Evolutionary conservation across 1,140 invertebrate species (phyloP).

Genomic region (Eriosoma lanigerum): DNA sequence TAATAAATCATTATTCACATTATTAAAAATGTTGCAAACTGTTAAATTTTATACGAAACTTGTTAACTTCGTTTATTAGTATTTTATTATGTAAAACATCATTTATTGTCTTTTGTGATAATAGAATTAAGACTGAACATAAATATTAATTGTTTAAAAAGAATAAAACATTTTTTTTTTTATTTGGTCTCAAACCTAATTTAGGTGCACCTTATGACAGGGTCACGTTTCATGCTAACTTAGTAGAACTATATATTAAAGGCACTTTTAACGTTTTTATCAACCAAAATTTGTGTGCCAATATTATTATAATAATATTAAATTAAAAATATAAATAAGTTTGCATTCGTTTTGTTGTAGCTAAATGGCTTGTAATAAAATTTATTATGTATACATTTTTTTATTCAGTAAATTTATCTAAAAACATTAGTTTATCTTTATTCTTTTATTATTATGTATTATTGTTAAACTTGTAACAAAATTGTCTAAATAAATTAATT

Average conservation of each 20-base stretch:
- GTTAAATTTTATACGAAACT: slow-evolving; percentile 46
- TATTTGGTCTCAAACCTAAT: slow-evolving; percentile 49
- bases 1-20: no score
- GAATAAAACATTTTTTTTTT: slow-evolving; percentile 30
- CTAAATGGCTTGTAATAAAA: slow-evolving; percentile 7
- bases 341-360: slow-evolving; percentile 39
- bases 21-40: slow-evolving; percentile 42
- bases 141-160: slow-evolving; percentile 36
- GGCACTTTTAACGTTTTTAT: slow-evolving; percentile 32
- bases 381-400: neutral
- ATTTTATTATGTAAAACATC: slow-evolving; percentile 14
- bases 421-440: slow-evolving; percentile 8
- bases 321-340: slow-evolving; percentile 8
- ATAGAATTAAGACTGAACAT: slow-evolving; percentile 51
- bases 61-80: slow-evolving; percentile 48
- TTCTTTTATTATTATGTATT: slow-evolving; percentile 28
- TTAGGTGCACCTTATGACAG: slow-evolving; percentile 45
- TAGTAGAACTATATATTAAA: slow-evolving; percentile 20
- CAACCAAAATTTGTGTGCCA: slow-evolving; percentile 38
- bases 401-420: slow-evolving; percentile 10
- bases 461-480: slow-evolving; percentile 1
- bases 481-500: slow-evolving; percentile 41
- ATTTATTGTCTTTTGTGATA: slow-evolving; percentile 49
- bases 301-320: slow-evolving; percentile 15
- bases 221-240: slow-evolving; percentile 40